Evolutionary conservation across 2,888 invertebrate genomes (phyloP), one percentile per base, ranked within the genome.

Genomic region (Parasteatoda lunata): DNA sequence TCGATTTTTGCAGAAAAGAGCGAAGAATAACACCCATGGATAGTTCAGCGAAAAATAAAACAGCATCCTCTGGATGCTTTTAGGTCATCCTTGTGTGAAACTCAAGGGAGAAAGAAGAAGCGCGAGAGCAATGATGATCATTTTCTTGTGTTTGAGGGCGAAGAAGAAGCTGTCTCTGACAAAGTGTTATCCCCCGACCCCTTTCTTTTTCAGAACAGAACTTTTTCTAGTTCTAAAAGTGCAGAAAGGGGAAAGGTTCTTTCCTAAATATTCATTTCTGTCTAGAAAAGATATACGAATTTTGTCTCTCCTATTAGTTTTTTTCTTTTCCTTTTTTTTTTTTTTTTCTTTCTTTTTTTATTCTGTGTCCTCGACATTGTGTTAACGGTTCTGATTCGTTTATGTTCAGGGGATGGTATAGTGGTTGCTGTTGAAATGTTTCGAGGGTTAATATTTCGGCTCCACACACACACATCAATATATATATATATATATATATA

Each of bases 81-180:
- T 85, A 85, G 85, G 80, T 77, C 85, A 85, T 85, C 85, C 73
- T 80, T 80, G 85, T 85, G 85, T 85, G 85, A 84, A 83, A 71
- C 13, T 80, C 77, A 85, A 80, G 71, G 64, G 76, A 71, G 85
- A 76, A 52, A 85, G n/a, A 59, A 9, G 70, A 79, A 69, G 73
- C 78, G 75, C 68, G 73, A 76, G 84, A 85, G 78, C 78, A 76
- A 76, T 69, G 84, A 79, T 79, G 84, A 85, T 85, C 84, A 81
- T 81, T 81, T 75, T 80, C 80, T 65, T 59, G 65, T 59, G 70
- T 70, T 59, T 78, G 78, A 72, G 80, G 79, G 65, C 30, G 30
- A 30, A 70, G 59, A 71, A 68, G 75, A 52, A 73, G 84, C 75
- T 79, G 84, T 65, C 69, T 69, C 79, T 80, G 81, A 81, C 86